Evolutionary conservation across 2,113 vertebrate genomes (phyloP).

Genomic region (Pomatostomus ruficeps): DNA sequence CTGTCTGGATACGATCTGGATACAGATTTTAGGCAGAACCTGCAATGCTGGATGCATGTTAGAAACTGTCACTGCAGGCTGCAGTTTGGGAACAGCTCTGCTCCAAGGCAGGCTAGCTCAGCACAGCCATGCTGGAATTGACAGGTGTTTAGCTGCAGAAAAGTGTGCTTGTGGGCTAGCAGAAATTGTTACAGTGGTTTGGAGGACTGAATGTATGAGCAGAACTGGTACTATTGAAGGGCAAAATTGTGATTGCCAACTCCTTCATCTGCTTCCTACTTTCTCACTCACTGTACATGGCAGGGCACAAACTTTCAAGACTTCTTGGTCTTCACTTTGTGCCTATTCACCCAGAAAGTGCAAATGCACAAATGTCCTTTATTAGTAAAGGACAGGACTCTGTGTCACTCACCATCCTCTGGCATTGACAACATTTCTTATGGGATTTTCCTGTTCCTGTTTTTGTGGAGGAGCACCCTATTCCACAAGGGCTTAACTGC

Average conservation of each 20-base stretch:
- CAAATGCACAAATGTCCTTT: background rate
- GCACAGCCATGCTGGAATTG: background rate
- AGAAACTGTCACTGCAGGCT: background rate
- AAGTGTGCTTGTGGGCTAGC: background rate
- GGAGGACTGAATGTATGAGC: fast-evolving
- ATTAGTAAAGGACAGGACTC: background rate
- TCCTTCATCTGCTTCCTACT: background rate
- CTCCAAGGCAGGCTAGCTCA: background rate
- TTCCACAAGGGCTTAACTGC: background rate
- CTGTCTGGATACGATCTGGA: background rate
- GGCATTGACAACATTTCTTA: background rate
- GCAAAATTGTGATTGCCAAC: background rate
- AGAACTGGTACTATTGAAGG: background rate
- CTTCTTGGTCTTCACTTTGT: background rate
- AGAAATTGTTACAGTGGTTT: background rate
- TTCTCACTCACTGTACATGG: background rate
- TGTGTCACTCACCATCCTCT: background rate
- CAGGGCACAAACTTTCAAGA: background rate
- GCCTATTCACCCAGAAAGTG: fast-evolving
- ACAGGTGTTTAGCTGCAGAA: background rate
- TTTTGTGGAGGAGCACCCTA: background rate
- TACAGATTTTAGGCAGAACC: background rate
- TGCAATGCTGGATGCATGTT: background rate
- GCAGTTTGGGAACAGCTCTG: background rate
- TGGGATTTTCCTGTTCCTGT: background rate